A percentile compares a stretch with the other conserved stretches of the same genome.
Evolutionary conservation across 2,888 invertebrate species (phyloP).

Genomic region (Ophraella communa): DNA sequence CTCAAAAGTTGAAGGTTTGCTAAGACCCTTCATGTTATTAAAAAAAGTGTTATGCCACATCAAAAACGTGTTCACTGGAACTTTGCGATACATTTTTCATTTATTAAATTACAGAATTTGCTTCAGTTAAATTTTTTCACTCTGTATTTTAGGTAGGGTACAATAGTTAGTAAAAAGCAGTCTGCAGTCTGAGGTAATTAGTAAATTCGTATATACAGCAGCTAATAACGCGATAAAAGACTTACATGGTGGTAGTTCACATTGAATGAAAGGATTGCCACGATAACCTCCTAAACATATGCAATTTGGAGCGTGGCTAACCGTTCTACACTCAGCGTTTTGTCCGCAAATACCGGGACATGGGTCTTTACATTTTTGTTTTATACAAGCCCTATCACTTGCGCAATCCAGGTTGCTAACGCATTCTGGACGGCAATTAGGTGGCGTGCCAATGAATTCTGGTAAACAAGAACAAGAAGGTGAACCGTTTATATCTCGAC

Average conservation of each 20-base stretch:
- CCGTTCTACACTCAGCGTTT: slow-evolving; percentile 74
- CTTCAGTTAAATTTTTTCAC: too few species aligned
- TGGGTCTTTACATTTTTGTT: slow-evolving; percentile 77
- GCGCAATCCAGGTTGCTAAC: slow-evolving; percentile 75
- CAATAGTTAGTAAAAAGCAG: neutral
- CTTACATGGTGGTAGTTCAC: slow-evolving; percentile 52
- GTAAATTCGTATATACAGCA: neutral
- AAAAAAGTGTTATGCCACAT: too few species aligned
- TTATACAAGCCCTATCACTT: slow-evolving; percentile 73
- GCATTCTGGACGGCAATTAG: slow-evolving; percentile 79
- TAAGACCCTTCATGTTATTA: too few species aligned
- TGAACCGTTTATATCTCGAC: slow-evolving; percentile 62
- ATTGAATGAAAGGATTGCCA: slow-evolving; percentile 73
- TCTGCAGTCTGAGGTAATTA: slow-evolving; percentile 2
- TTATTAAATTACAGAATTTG: too few species aligned
- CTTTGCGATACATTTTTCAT: too few species aligned
- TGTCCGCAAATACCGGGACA: slow-evolving; percentile 78
- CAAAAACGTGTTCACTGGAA: too few species aligned
- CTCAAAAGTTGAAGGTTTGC: too few species aligned
- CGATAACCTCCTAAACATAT: slow-evolving; percentile 65
- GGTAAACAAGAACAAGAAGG: slow-evolving; percentile 69
- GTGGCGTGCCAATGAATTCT: slow-evolving; percentile 69
- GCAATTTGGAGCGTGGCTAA: slow-evolving; percentile 75
- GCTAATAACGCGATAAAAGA: slow-evolving; percentile 30
- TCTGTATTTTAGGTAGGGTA: too few species aligned